phyloP scores from a whole-genome alignment of 2,113 vertebrate genomes.

The Albula glossodonta region DNA sequence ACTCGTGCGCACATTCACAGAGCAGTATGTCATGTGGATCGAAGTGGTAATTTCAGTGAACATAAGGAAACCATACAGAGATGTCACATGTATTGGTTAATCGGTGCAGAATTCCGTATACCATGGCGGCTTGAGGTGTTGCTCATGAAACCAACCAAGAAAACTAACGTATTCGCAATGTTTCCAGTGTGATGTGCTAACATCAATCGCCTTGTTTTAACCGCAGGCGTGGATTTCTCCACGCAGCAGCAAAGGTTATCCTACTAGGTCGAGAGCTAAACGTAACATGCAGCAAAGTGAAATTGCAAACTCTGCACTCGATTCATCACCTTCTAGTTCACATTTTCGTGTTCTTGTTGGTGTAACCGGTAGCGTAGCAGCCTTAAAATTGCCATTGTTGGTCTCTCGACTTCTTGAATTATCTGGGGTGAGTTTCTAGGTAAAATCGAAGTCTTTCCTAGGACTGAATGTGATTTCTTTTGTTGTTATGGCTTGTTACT shows the following conservation, averaged over 20 bases:
- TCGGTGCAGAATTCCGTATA: background rate
- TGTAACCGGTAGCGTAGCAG: slow-evolving; percentile 90
- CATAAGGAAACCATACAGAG: no score
- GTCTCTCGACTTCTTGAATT: slow-evolving; percentile 75
- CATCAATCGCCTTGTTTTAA: background rate
- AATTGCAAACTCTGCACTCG: background rate
- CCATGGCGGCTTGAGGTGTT: background rate
- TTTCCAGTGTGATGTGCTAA: slow-evolving; percentile 1
- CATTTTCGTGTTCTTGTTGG: slow-evolving; percentile 75
- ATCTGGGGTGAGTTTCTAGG: slow-evolving; percentile 73
- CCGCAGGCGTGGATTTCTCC: background rate
- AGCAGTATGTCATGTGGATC: no score
- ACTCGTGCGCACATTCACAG: no score
- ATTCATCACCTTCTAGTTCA: slow-evolving; percentile 42
- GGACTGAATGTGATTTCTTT: background rate
- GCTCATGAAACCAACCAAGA: background rate
- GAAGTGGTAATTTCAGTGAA: no score
- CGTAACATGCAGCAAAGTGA: slow-evolving; percentile 51
- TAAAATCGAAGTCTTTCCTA: no score
- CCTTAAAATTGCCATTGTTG: slow-evolving; percentile 85
- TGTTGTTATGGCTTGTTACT: background rate
- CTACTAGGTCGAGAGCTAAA: background rate
- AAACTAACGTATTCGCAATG: background rate
- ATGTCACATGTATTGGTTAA: no score
- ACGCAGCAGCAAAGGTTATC: background rate